phyloP scores from a whole-genome alignment of 1,140 invertebrate genomes.

The Camponotus pennsylvanicus region DNA sequence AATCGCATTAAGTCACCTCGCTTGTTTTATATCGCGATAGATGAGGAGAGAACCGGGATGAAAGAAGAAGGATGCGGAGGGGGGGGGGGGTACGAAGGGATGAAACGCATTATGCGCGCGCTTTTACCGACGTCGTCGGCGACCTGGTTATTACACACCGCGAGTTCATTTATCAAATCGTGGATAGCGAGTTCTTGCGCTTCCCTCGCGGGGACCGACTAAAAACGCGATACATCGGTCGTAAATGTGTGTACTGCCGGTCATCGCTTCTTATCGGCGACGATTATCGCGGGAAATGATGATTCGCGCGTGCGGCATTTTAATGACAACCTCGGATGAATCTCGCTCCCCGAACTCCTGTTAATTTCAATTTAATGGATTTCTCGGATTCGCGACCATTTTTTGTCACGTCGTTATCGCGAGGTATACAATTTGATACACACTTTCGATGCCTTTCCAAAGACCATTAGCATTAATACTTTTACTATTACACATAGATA shows the following conservation, averaged over 20 bases:
- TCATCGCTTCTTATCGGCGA: conserved; percentile 50
- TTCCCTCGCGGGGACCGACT: conserved; percentile 25
- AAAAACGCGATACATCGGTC: conserved; percentile 48
- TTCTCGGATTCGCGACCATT: conserved; percentile 20
- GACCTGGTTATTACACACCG: conserved; percentile 58
- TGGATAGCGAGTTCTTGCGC: conserved; percentile 51
- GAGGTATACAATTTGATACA: conserved; percentile 34
- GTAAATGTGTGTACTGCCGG: conserved; percentile 51
- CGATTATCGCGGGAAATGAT: conserved; percentile 54
- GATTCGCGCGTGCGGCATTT: conserved; percentile 52
- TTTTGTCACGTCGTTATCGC: conserved; percentile 42
- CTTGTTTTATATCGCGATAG: conserved; percentile 38
- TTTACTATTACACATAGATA: too few relatives aligned
- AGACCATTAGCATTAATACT: neutral
- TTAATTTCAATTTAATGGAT: conserved; percentile 62
- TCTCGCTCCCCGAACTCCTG: neutral
- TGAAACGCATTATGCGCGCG: conserved; percentile 52
- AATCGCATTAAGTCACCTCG: conserved; percentile 53
- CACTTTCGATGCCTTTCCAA: neutral
- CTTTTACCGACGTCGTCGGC: conserved; percentile 49
- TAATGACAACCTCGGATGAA: conserved; percentile 49
- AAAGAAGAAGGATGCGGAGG: neutral
- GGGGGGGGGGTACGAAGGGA: neutral
- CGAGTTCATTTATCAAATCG: conserved; percentile 63
- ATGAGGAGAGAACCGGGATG: neutral